phyloP scores from a whole-genome alignment of 1,140 invertebrate species.

The Lepeophtheirus salmonis region DNA sequence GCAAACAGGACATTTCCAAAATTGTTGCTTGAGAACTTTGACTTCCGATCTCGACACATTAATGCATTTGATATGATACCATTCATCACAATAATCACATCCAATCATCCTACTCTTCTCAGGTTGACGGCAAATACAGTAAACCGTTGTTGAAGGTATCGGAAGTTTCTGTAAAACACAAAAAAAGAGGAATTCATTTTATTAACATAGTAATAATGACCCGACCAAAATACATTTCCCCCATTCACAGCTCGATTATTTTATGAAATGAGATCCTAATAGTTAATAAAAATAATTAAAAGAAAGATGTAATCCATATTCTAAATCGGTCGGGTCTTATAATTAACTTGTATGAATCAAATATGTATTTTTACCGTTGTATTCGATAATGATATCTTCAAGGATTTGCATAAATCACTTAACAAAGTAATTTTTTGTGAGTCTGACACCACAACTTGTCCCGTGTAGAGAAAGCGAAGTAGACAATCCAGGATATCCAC shows the following conservation, averaged over 20 bases:
- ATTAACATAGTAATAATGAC: no score
- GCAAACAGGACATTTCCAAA: neutral
- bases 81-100: conserved; percentile 2
- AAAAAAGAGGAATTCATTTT: no score
- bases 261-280: no score
- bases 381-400: no score
- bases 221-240: no score
- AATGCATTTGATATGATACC: neutral
- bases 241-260: no score
- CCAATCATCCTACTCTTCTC: conserved; percentile 1
- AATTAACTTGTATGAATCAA: no score
- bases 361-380: no score
- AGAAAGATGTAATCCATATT: no score
- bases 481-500: neutral
- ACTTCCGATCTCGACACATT: neutral
- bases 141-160: neutral
- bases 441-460: neutral
- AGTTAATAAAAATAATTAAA: no score
- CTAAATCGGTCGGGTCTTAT: no score
- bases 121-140: conserved; percentile 14
- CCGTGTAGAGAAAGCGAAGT: neutral
- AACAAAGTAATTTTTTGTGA: neutral
- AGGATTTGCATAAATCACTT: neutral
- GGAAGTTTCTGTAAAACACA: neutral
- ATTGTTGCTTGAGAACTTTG: neutral